Evolutionary conservation across 2,113 vertebrate species (phyloP).

Genomic region (Dolichotis patagonum): DNA sequence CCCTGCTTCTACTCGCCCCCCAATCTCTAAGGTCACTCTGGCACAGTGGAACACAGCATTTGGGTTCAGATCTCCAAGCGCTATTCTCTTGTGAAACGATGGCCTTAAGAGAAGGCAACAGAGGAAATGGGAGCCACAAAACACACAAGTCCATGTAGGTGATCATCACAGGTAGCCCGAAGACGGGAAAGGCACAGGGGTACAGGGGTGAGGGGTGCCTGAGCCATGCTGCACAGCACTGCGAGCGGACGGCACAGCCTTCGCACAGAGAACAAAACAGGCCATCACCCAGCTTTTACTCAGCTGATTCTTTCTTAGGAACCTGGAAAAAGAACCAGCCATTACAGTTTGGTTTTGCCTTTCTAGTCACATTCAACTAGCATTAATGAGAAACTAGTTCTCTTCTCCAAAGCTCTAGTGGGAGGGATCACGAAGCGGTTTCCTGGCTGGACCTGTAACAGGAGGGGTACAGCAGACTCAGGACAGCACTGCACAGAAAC

Average conservation of each 20-base stretch:
- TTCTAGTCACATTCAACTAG: slow-evolving; percentile 51
- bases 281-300: neutral
- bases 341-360: neutral
- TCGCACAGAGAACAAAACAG: neutral
- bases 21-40: neutral
- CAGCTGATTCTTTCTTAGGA: neutral
- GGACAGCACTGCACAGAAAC: neutral
- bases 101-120: neutral
- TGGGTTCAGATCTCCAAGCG: neutral
- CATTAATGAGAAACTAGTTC: neutral
- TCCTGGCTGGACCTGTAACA: neutral
- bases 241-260: neutral
- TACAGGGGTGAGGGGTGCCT: neutral
- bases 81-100: slow-evolving; percentile 14
- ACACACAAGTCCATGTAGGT: too few species aligned
- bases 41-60: neutral
- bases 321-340: neutral
- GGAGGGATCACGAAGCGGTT: neutral
- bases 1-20: neutral
- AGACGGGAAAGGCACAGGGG: neutral
- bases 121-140: neutral
- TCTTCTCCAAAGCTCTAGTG: neutral
- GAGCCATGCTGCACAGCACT: neutral
- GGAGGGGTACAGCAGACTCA: too few species aligned
- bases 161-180: neutral